phyloP scores from a whole-genome alignment of 2,797 vertebrate species.

The Carcharodon carcharias region DNA sequence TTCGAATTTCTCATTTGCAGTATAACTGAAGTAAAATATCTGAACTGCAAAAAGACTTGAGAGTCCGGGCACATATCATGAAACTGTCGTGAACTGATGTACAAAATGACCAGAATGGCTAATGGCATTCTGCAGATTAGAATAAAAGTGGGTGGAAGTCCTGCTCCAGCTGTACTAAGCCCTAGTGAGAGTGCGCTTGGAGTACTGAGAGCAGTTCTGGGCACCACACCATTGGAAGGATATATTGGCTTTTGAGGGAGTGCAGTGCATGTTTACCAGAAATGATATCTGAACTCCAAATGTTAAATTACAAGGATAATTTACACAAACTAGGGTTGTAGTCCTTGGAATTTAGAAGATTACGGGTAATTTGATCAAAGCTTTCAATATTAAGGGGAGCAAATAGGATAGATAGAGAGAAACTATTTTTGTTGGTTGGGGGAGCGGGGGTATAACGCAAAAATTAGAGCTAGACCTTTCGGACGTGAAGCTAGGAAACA shows the following conservation, averaged over 20 bases:
- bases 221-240: background rate
- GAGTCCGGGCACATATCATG: background rate
- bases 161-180: background rate
- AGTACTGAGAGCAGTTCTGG: background rate
- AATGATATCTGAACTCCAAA: background rate
- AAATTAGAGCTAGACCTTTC: background rate
- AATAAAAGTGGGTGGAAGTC: background rate
- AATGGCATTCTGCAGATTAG: background rate
- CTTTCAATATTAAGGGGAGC: background rate
- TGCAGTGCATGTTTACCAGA: background rate
- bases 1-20: background rate
- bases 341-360: background rate
- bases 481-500: background rate
- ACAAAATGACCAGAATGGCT: background rate
- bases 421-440: background rate
- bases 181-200: background rate
- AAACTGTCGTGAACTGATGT: background rate
- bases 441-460: background rate
- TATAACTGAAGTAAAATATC: background rate
- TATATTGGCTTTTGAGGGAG: background rate
- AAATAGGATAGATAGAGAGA: background rate
- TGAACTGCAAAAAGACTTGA: background rate
- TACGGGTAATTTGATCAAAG: background rate
- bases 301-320: background rate
- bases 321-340: background rate